These are phyloP conservation scores for Lepus europaeus DNA, from an alignment of 2,113 vertebrate species.

Conservation along the genomic window DNA sequence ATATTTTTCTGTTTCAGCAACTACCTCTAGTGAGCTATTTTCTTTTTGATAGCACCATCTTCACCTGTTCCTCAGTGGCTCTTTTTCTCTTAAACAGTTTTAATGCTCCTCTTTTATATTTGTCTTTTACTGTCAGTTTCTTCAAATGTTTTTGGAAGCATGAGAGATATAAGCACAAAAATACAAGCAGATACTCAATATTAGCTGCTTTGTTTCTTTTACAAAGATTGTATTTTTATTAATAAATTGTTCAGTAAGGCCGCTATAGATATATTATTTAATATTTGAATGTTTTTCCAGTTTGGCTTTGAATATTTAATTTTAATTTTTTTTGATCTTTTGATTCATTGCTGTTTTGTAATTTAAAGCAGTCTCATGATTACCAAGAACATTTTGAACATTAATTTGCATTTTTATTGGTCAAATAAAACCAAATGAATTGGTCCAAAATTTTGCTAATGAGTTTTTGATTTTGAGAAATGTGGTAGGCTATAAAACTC, in stretches of 20 bases:
- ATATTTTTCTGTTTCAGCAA: not conserved
- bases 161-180: not conserved
- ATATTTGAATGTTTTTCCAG: conserved; percentile 25
- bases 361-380: conserved; percentile 26
- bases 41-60: not conserved
- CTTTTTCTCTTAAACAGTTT: not conserved
- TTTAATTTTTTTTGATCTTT: conserved; percentile 46
- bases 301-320: conserved; percentile 33
- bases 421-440: conserved; percentile 46
- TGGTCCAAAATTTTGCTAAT: conserved; percentile 53
- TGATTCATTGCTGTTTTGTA: conserved; percentile 63
- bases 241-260: not conserved
- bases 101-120: not conserved
- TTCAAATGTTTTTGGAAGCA: not conserved
- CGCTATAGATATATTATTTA: not conserved
- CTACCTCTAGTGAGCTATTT: not conserved
- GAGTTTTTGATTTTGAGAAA: conserved; percentile 26
- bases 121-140: not conserved
- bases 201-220: not conserved
- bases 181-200: not conserved
- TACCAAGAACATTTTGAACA: conserved; percentile 46
- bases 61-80: not conserved
- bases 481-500: not conserved
- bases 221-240: not conserved
- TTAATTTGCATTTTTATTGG: conserved; percentile 65